phyloP scores from a whole-genome alignment of 2,113 vertebrate species.

The Toxotes chatareus region DNA sequence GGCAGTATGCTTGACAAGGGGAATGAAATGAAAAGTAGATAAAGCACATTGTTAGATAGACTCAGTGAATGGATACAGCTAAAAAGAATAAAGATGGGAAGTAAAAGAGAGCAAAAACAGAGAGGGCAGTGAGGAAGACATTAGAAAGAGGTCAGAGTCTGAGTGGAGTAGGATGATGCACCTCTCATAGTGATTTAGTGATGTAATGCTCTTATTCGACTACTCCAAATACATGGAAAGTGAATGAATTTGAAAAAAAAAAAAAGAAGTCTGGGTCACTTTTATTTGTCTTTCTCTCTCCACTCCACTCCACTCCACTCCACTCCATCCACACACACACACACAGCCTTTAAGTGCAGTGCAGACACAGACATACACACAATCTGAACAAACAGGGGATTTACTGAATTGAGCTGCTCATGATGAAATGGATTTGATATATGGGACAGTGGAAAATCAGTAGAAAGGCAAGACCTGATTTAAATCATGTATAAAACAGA shows the following conservation, averaged over 20 bases:
- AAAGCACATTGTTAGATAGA: conserved; percentile 14
- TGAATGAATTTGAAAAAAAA: conserved; percentile 24
- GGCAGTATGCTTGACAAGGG: conserved; percentile 46
- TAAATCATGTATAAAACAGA: conserved; percentile 36
- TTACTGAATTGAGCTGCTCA: conserved; percentile 57
- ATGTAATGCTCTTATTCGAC: conserved; percentile 55
- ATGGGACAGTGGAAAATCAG: conserved; percentile 34
- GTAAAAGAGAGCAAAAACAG: conserved; percentile 8
- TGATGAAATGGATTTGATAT: conserved; percentile 68
- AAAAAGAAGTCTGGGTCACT: conserved; percentile 37
- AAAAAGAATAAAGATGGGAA: conserved; percentile 12
- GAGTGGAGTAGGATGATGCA: conserved; percentile 36
- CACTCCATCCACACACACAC: not conserved
- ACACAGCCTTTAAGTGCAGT: not conserved
- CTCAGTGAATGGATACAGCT: conserved; percentile 25
- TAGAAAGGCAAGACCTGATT: conserved; percentile 38
- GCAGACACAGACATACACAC: not conserved
- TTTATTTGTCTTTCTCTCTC: conserved; percentile 38
- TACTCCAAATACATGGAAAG: conserved; percentile 33
- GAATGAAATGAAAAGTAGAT: conserved; percentile 36
- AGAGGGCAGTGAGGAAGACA: conserved; percentile 10
- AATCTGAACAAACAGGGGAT: conserved; percentile 54
- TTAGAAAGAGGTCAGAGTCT: conserved; percentile 42
- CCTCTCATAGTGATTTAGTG: conserved; percentile 45
- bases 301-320: not conserved